Evolutionary conservation across 2,113 vertebrate genomes (phyloP), one percentile per base, ranked within the genome.

Genomic region (Dipodomys ordii): DNA sequence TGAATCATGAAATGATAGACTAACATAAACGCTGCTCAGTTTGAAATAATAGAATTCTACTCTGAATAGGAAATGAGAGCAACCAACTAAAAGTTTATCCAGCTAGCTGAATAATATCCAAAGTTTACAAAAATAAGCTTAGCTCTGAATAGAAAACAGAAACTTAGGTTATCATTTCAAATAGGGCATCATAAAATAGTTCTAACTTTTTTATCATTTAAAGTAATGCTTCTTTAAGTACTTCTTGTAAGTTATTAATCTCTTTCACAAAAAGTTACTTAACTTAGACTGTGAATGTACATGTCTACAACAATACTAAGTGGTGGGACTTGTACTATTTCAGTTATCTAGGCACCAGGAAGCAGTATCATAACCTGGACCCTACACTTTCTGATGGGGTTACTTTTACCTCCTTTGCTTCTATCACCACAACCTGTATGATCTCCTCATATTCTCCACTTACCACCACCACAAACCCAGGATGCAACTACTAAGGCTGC

Each of bases 1-100:
- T 94, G 83, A 91, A 93, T 86, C 79, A 94, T 19, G 46, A 93
- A 49, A 94, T 92, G 67, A 79, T 65, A 94, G 39, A 93, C 57
- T 90, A 88, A 95, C 74, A 93, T 80, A 95, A 94, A 90, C 60
- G 87, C 20, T 44, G 64, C 60, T 91, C 67, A 72, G 60, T 80
- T n/a, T 94, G 83, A 93, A 96, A 87, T 73, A 87, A 91, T 35
- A 83, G 49, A 22, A 67, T 73, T 95, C 49, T 8, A 76, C 77
- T 90, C 22, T 67, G 30, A 95, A 93, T 67, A 83, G 15, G 90
- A 94, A 93, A 68, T 49, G 68, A 96, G 67, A 90, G 67, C 44
- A 92, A 60, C 49, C 71, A 90, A 93, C 88, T 95, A 93, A 93
- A 90, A 67, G 68, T 80, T 94, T 90, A 86, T 35, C 67, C 67